These are phyloP conservation scores for Lanius ludovicianus DNA, from an alignment of 2,113 vertebrate species.

Conservation along the genomic window DNA sequence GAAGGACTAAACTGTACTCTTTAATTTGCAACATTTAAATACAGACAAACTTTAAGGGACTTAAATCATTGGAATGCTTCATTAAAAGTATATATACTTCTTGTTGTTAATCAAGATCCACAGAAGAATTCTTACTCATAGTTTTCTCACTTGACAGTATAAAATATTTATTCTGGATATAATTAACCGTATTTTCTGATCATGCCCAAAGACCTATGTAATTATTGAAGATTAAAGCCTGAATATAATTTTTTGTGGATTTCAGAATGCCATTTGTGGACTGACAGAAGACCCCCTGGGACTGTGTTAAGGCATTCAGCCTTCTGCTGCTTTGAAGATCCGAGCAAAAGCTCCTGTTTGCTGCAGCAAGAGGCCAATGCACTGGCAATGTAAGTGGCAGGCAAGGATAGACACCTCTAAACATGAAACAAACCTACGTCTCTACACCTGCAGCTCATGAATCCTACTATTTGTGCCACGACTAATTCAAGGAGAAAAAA, in stretches of 20 bases:
- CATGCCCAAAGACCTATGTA: neutral
- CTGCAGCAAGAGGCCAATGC: rapidly evolving
- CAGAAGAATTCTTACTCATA: neutral
- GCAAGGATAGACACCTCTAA: neutral
- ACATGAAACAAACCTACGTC: neutral
- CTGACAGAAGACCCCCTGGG: neutral
- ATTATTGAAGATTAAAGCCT: neutral
- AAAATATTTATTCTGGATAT: neutral
- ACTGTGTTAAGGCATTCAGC: neutral
- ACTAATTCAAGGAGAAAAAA: neutral
- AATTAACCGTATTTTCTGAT: neutral
- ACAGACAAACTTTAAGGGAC: neutral
- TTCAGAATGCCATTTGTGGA: neutral
- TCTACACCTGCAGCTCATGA: neutral
- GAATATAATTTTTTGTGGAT: neutral
- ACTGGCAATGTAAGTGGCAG: neutral
- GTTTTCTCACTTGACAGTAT: neutral
- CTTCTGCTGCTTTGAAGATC: neutral
- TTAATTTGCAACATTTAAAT: neutral
- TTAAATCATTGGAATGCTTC: neutral
- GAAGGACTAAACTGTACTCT: neutral
- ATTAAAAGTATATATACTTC: neutral
- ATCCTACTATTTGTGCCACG: neutral
- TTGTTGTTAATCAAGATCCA: neutral
- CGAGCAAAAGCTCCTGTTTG: neutral